Evolutionary conservation across 2,113 vertebrate species (phyloP), one percentile per base, ranked within the genome.

Genomic region (Phyllopteryx taeniolatus): DNA sequence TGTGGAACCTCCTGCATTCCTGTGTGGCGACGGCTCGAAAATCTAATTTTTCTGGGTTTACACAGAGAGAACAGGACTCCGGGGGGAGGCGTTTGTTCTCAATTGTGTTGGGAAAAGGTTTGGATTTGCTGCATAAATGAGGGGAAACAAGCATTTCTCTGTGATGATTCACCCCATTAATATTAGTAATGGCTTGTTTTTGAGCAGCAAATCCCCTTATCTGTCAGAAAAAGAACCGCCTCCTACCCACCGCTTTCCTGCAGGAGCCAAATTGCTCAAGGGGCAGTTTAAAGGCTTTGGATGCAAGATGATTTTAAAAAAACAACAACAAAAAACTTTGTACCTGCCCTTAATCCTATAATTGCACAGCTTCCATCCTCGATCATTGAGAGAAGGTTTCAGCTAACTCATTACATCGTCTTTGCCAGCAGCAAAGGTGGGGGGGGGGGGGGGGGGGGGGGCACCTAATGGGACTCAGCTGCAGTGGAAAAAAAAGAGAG

Each of bases 401-500:
- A 84, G 79, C 85, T 89, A 90, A 90, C 87, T 90, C 86, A 89
- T 91, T 86, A 90, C 91, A 91, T 88, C 86, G 85, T 77, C 79
- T 79, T 68, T 82, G 85, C 85, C 84, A 86, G 77, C 76, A 78
- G 77, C 42, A 77, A 76, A 76, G 80, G 66, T 1, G 35, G 6
- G 35, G 35, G 35, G 3, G 35, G 35, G 35, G 35, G 35, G 35
- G 35, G 1, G 35, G 35, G 35, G 2, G 35, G 35, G 35, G 35
- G 35, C 2, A 62, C 10, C 43, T 83, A 87, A 87, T 75, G 78
- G 76, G 79, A 46, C 60, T 88, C 81, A 87, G 81, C 76, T 89
- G 85, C 60, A 70, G 49, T 17, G 64, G 44, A 65, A 10, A n/a
- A 44, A 44, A 43, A 66, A 49, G 4, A 46, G 2, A 22, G 5